Evolutionary conservation across 2,113 vertebrate genomes (phyloP), one percentile per base, ranked within the genome.

Genomic region (Pachycephala philippinensis): DNA sequence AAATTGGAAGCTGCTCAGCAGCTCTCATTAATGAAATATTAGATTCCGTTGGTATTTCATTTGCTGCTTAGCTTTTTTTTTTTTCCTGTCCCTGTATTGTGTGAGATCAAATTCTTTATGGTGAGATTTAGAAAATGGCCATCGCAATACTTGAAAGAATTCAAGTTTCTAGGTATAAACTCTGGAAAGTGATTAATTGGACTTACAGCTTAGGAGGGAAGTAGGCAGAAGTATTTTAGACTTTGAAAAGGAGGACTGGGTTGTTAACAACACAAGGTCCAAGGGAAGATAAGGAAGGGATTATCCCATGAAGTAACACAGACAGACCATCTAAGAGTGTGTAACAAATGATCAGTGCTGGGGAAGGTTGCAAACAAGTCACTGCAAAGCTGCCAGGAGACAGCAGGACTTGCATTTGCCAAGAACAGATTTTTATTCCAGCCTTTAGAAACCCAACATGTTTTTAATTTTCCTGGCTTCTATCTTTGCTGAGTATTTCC

Each of bases 21-120:
- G 83, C 28, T 84, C 31, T 96, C 68, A 78, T 94, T 95, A 95
- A 78, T 75, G 56, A 84, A 90, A 75, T 92, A 81, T 71, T 92
- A 81, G 27, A 68, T 77, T 87, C 39, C 40, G 53, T 89, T 22
- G 14, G 47, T 66, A 86, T 74, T 39, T 90, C 13, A 49, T 81
- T 90, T 89, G 18, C 44, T 86, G 39, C 69, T 94, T 70, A 71
- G 35, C 23, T 13, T 77, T 89, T 81, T 77, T 89, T 81, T 91
- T 84, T 88, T 85, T 84, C 59, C 53, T 92, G 13, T 50, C 78
- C 79, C 60, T 86, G 53, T 76, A 66, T 45, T 70, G 49, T 56
- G 39, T 50, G 60, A 90, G 20, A 45, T 72, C 50, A 89, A 82
- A 68, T 53, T 74, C 59, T 69, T 85, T 90, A 92, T 57, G 44